Conservation (phyloP, 2,888 invertebrate species). For the Sialis lutaria region DNA sequence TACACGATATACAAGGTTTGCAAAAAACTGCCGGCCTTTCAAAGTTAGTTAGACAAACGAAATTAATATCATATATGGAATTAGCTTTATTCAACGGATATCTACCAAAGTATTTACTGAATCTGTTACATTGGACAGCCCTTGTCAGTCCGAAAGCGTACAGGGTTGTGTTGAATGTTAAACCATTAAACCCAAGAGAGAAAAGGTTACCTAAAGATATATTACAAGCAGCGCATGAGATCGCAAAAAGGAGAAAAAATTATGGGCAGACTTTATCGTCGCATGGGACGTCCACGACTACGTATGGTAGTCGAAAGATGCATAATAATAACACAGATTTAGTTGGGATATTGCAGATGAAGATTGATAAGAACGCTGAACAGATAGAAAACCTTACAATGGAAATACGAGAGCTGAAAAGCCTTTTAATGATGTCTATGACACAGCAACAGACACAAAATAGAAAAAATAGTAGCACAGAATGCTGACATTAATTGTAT, state of each 20-base stretch:
- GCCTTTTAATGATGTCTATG: slow-evolving; percentile 8
- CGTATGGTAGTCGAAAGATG: slow-evolving; percentile 33
- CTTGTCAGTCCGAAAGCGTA: slow-evolving; percentile 68
- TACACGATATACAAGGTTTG: slow-evolving; percentile 72
- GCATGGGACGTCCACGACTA: slow-evolving; percentile 39
- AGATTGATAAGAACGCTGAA: slow-evolving; percentile 49
- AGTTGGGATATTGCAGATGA: slow-evolving; percentile 32
- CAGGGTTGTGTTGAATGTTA: slow-evolving; percentile 63
- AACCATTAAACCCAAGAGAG: slow-evolving; percentile 68
- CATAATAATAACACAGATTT: slow-evolving; percentile 39
- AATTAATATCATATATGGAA: slow-evolving; percentile 74
- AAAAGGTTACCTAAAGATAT: slow-evolving; percentile 64
- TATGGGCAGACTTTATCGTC: slow-evolving; percentile 51
- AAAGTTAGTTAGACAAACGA: slow-evolving; percentile 68
- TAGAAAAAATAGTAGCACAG: slow-evolving; percentile 5
- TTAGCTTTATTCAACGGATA: slow-evolving; percentile 64
- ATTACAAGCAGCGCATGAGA: slow-evolving; percentile 62
- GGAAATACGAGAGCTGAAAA: slow-evolving; percentile 50
- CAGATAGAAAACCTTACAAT: slow-evolving; percentile 45
- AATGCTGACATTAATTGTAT: neutral
- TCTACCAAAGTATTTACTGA: slow-evolving; percentile 54
- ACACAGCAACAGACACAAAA: slow-evolving; percentile 5
- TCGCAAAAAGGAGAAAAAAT: slow-evolving; percentile 58
- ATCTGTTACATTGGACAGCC: slow-evolving; percentile 59
- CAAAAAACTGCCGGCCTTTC: slow-evolving; percentile 73